Conservation (phyloP, 1,140 invertebrate species). For the Diploscapter pachys region DNA sequence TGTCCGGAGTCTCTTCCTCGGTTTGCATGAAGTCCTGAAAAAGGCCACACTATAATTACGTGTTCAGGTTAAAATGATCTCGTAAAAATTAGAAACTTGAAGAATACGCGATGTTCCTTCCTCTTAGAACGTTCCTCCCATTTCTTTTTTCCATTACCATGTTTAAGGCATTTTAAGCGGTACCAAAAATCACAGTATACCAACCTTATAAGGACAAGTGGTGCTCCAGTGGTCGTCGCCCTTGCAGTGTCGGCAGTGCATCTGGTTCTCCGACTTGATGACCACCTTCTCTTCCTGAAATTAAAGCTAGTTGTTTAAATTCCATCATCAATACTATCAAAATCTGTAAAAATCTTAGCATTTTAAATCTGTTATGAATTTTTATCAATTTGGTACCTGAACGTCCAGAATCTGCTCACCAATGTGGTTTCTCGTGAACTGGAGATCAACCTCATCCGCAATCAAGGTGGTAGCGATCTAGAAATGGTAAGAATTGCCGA, state of each 20-base stretch:
- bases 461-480: slow-evolving; percentile 82
- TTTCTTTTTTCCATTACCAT: too few relatives aligned
- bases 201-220: slow-evolving; percentile 54
- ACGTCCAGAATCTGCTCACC: slow-evolving; percentile 54
- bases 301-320: neutral
- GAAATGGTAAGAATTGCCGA: neutral
- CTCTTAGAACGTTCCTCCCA: neutral
- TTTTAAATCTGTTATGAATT: too few relatives aligned
- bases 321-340: neutral
- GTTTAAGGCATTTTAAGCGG: too few relatives aligned
- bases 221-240: slow-evolving; percentile 58
- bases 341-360: neutral
- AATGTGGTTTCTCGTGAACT: slow-evolving; percentile 61
- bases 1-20: slow-evolving; percentile 40
- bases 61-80: too few relatives aligned
- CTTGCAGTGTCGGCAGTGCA: slow-evolving; percentile 57
- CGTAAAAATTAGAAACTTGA: neutral
- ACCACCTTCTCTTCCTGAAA: neutral
- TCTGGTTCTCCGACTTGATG: slow-evolving; percentile 33
- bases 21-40: slow-evolving; percentile 48
- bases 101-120: neutral
- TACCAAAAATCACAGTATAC: neutral
- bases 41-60: neutral
- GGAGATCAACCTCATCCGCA: slow-evolving; percentile 92
- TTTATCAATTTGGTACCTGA: slow-evolving; percentile 37